Evolutionary conservation across 2,113 vertebrate genomes (phyloP), one percentile per base, ranked within the genome.

Genomic region (Orthonyx spaldingii): DNA sequence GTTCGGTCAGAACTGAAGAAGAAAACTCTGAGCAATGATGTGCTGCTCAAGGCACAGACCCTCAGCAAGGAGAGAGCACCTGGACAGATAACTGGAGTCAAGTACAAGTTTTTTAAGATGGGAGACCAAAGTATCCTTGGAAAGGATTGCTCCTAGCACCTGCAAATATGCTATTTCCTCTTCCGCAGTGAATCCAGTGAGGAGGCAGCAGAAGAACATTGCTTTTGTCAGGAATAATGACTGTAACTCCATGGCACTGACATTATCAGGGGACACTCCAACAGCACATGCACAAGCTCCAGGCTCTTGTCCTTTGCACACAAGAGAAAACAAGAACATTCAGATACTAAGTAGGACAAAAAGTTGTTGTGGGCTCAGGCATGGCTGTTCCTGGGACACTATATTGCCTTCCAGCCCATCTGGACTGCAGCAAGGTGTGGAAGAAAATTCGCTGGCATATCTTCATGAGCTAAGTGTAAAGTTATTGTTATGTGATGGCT

Each of bases 401-500:
- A 59, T 47, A 10, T 20, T 71, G 81, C 78, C 42, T 91, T 79
- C 78, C 89, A 81, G 57, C 44, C 81, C 3, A 13, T 57, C 84
- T 84, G 74, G 87, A 50, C 24, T 46, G 74, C 81, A 87, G 77
- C 0, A 28, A 96, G 74, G 46, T 89, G 52, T 14, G 5, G 84
- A 94, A 85, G 90, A 90, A 50, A 88, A 77, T 72, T 90, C 63
- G 81, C 89, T 60, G 72, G 71, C 68, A 52, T 77, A 86, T 77
- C 55, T 92, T 74, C 63, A 53, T 89, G 75, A 96, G 79, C 88
- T 89, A 86, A 94, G 86, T 77, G 85, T 70, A 50, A 88, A 95
- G 68, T 86, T 93, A 61, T 77, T 92, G 59, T 90, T 94, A 86
- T 32, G 50, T 53, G 66, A 80, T 80, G 76, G 50, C 37, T 90